Evolutionary conservation across 2,888 invertebrate species (phyloP).

Genomic region (Dicyrtomina minuta): DNA sequence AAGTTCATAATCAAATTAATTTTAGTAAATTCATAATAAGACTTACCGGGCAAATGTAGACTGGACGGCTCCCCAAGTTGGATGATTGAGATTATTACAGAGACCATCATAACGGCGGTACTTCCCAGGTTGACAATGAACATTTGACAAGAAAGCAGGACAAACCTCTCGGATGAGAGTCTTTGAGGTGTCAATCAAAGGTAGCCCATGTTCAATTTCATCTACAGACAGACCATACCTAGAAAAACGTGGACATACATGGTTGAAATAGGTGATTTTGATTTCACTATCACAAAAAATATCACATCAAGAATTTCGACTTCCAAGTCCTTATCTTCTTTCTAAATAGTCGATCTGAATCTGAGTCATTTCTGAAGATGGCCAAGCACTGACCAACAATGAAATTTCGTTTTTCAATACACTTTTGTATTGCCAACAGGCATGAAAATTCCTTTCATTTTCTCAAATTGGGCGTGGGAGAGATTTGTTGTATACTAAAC

Average conservation of each 20-base stretch:
- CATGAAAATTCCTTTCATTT: too few species aligned
- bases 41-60: conserved; percentile 78
- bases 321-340: neutral
- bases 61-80: conserved; percentile 84
- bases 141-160: conserved; percentile 81
- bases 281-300: conserved; percentile 8
- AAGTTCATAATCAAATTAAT: too few species aligned
- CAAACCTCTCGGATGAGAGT: conserved; percentile 83
- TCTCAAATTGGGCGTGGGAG: too few species aligned
- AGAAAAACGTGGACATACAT: too few species aligned
- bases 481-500: too few species aligned
- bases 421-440: too few species aligned
- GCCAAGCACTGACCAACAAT: too few species aligned
- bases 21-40: neutral
- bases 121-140: conserved; percentile 84
- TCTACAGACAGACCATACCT: conserved; percentile 82
- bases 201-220: conserved; percentile 83
- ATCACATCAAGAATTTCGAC: neutral
- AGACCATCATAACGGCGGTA: conserved; percentile 83
- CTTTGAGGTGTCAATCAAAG: conserved; percentile 82
- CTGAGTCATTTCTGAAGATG: too few species aligned
- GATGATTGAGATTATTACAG: conserved; percentile 84
- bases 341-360: too few species aligned
- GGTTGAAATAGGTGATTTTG: conserved; percentile 18
- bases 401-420: too few species aligned